phyloP scores from a whole-genome alignment of 2,888 invertebrate species.

The Epinotia demarniana region DNA sequence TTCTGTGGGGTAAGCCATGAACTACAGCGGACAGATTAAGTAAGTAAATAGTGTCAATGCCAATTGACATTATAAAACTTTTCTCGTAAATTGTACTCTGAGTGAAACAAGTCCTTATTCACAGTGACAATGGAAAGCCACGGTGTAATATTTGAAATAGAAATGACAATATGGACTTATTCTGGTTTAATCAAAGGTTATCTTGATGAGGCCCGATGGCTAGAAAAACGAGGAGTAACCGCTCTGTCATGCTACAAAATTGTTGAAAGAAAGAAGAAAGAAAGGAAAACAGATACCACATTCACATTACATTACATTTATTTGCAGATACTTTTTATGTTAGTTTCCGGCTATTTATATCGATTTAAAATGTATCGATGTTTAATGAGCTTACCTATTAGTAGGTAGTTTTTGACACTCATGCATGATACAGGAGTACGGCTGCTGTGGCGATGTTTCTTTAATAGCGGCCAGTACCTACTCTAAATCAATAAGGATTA shows the following conservation, averaged over 20 bases:
- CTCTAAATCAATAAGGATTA: background rate
- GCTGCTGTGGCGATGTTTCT: background rate
- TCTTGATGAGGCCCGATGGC: background rate
- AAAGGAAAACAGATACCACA: too few species aligned
- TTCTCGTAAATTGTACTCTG: background rate
- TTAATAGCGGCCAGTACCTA: background rate
- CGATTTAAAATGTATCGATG: too few species aligned
- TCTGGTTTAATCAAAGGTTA: background rate
- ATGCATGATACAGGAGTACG: background rate
- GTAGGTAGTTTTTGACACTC: background rate
- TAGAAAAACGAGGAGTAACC: background rate
- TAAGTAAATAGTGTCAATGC: background rate
- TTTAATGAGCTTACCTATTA: too few species aligned
- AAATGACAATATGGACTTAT: too few species aligned
- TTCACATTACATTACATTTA: too few species aligned
- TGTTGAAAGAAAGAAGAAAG: too few species aligned
- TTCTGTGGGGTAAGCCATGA: slow-evolving; percentile 51
- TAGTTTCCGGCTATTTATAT: too few species aligned
- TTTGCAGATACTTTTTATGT: too few species aligned
- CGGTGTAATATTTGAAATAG: background rate
- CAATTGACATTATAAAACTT: background rate
- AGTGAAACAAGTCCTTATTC: background rate
- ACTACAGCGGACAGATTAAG: background rate
- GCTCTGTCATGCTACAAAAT: background rate
- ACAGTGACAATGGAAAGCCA: background rate